Conservation (phyloP, 2,797 vertebrate species). For the Poeciliopsis infans region DNA sequence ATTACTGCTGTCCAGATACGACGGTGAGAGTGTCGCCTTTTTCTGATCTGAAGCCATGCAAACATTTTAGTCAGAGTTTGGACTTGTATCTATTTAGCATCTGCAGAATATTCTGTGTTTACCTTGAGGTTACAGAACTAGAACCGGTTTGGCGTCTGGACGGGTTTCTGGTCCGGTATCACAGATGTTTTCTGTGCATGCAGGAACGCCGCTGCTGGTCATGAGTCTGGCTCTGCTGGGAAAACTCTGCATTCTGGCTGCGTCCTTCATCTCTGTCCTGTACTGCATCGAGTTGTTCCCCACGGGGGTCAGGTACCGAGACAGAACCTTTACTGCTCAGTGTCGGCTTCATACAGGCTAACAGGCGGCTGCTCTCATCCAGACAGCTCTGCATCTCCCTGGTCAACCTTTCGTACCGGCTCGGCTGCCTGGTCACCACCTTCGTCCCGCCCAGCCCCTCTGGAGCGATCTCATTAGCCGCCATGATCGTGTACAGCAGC, state of each 20-base stretch:
- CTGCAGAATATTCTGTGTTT: not conserved
- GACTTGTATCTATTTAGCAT: not conserved
- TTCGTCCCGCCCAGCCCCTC: slow-evolving; percentile 50
- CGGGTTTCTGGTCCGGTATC: not conserved
- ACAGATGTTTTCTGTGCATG: not conserved
- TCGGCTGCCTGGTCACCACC: slow-evolving; percentile 75
- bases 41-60: not conserved
- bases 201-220: slow-evolving; percentile 65
- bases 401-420: slow-evolving; percentile 72
- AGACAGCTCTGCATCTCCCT: slow-evolving; percentile 79
- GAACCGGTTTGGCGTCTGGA: not conserved
- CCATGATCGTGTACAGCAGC: slow-evolving; percentile 77
- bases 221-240: slow-evolving; percentile 78
- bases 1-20: slow-evolving; percentile 68
- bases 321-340: not conserved
- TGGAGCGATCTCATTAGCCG: slow-evolving; percentile 70
- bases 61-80: not conserved
- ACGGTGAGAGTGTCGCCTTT: slow-evolving; percentile 44
- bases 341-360: not conserved
- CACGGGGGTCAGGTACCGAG: slow-evolving; percentile 73
- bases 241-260: slow-evolving; percentile 78
- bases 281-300: slow-evolving; percentile 82
- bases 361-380: not conserved
- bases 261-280: slow-evolving; percentile 69
- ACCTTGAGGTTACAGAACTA: not conserved